Percentiles rank a stretch among this genome's conserved stretches.
phyloP scores from a whole-genome alignment of 2,113 vertebrate genomes.

The Triplophysa rosa region DNA sequence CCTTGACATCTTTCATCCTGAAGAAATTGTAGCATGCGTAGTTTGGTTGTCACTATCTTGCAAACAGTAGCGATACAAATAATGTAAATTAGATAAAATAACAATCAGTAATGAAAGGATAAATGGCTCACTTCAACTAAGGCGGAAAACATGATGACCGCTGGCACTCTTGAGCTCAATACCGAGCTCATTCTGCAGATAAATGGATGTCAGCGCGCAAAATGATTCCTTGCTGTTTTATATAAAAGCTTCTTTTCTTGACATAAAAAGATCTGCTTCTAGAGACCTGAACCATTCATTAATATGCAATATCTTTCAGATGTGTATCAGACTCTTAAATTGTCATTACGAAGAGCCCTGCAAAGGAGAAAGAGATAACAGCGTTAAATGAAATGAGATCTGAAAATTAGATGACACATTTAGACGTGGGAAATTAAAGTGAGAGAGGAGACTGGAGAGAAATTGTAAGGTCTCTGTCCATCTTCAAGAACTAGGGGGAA shows the following conservation, averaged over 20 bases:
- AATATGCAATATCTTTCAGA: conserved; percentile 7
- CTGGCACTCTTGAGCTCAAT: background rate
- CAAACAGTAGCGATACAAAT: background rate
- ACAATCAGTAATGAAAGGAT: background rate
- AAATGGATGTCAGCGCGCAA: background rate
- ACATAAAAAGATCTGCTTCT: background rate
- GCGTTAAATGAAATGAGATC: conserved; percentile 7
- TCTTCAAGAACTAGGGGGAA: conserved; percentile 6
- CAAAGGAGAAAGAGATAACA: conserved; percentile 3
- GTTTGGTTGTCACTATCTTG: background rate
- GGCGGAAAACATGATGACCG: background rate
- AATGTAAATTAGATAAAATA: background rate
- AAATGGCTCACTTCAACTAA: background rate
- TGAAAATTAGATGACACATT: conserved; percentile 25
- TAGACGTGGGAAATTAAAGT: conserved; percentile 18
- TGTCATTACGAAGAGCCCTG: background rate
- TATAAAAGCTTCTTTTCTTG: background rate
- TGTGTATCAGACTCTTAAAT: background rate
- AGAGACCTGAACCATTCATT: background rate
- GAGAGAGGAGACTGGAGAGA: background rate
- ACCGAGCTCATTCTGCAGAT: background rate
- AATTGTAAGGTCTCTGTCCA: background rate
- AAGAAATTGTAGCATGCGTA: background rate
- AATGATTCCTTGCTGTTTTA: background rate
- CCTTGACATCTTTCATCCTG: background rate